Evolutionary conservation across 2,113 vertebrate genomes (phyloP).

Genomic region (Donacobius atricapilla): DNA sequence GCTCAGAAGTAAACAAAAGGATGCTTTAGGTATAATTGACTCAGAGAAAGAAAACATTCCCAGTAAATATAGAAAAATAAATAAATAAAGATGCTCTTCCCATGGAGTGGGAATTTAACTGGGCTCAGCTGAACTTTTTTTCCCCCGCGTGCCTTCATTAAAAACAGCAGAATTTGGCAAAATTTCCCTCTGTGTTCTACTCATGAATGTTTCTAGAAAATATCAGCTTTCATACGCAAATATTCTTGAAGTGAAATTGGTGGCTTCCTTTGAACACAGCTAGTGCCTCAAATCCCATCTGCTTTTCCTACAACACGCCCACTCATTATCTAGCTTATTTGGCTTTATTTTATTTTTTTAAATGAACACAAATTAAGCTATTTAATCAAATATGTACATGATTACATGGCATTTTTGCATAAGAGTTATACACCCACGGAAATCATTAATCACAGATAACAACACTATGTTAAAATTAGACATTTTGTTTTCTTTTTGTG

Average conservation of each 20-base stretch:
- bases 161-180: constrained; percentile 60
- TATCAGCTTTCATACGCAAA: constrained; percentile 67
- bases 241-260: constrained; percentile 69
- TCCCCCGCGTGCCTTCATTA: constrained; percentile 9
- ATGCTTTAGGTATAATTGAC: constrained; percentile 43
- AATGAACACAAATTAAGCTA: constrained; percentile 71
- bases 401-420: constrained; percentile 62
- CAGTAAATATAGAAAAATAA: constrained; percentile 45
- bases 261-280: constrained; percentile 64
- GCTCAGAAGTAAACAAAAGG: constrained; percentile 29
- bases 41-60: constrained; percentile 26
- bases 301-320: constrained; percentile 67
- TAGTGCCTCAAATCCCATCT: constrained; percentile 69
- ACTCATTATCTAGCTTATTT: constrained; percentile 75
- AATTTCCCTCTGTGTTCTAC: constrained; percentile 60
- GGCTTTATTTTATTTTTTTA: constrained; percentile 64
- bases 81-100: constrained; percentile 34
- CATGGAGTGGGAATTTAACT: constrained; percentile 9
- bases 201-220: constrained; percentile 70
- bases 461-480: constrained; percentile 67
- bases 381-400: constrained; percentile 69
- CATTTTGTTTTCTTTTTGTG: constrained; percentile 50
- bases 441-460: constrained; percentile 69
- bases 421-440: constrained; percentile 65
- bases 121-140: constrained; percentile 43